A percentile compares a stretch with the other conserved stretches of the same genome.
phyloP scores from a whole-genome alignment of 2,797 vertebrate genomes.

The Gymnopithys bicolor region DNA sequence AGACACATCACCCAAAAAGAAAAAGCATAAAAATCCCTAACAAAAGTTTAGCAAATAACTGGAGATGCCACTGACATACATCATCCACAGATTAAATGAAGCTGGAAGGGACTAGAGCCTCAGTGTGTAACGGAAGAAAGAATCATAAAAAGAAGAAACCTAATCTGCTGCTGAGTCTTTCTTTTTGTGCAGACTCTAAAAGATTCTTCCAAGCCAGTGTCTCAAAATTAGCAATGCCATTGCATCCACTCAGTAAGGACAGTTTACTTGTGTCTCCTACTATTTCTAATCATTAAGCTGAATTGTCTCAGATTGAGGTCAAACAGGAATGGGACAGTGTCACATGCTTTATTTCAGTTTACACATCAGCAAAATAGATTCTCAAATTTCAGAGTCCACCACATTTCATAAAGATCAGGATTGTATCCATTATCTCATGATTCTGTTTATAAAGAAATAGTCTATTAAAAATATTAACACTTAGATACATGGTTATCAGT shows the following conservation, averaged over 20 bases:
- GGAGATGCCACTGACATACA: not conserved
- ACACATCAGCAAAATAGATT: not conserved
- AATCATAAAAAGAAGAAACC: not conserved
- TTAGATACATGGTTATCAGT: not conserved
- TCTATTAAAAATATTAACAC: slow-evolving; percentile 15
- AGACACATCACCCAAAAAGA: not conserved
- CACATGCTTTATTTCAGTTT: not conserved
- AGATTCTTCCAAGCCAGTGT: not conserved
- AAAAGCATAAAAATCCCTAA: not conserved
- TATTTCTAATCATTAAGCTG: not conserved
- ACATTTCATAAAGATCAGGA: not conserved
- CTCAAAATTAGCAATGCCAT: not conserved
- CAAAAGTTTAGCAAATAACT: not conserved
- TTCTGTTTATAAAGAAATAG: not conserved
- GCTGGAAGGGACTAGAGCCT: not conserved
- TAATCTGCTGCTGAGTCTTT: not conserved
- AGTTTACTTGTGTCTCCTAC: not conserved
- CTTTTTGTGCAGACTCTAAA: not conserved
- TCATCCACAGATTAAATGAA: not conserved
- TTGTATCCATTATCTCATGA: not conserved
- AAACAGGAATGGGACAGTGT: not conserved
- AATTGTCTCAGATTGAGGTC: not conserved
- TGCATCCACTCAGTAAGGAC: not conserved
- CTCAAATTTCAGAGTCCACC: not conserved
- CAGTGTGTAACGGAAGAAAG: not conserved